phyloP scores from a whole-genome alignment of 2,113 vertebrate genomes.

The Aviceda subcristata region DNA sequence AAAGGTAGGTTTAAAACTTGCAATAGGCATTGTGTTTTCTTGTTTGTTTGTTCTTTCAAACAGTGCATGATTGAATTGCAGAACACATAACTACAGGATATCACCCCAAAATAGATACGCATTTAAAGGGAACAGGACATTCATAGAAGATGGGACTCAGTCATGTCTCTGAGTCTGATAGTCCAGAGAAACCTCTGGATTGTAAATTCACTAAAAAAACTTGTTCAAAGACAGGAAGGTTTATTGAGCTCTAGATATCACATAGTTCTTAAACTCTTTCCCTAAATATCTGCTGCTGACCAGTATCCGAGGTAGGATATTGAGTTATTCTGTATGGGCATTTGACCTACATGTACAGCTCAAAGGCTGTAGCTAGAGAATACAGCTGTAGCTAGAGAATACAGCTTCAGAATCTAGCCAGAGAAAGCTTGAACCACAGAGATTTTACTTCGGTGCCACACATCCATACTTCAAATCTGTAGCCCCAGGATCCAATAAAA shows the following conservation, averaged over 20 bases:
- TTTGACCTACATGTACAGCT: neutral
- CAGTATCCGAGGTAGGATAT: neutral
- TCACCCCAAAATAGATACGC: neutral
- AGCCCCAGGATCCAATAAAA: neutral
- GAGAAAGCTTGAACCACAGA: neutral
- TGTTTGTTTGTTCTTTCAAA: neutral
- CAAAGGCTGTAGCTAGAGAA: neutral
- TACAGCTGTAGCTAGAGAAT: neutral
- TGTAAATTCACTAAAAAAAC: neutral
- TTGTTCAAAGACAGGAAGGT: neutral
- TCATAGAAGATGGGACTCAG: neutral
- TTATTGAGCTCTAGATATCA: neutral
- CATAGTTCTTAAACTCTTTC: neutral
- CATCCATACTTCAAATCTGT: neutral
- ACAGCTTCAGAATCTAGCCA: neutral
- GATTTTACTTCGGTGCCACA: neutral
- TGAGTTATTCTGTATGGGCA: neutral
- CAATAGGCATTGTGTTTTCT: neutral
- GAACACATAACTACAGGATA: neutral
- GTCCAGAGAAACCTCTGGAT: neutral
- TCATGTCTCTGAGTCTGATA: neutral
- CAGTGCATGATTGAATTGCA: neutral
- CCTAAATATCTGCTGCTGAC: neutral
- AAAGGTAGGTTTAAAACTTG: neutral
- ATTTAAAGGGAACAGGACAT: neutral